Evolutionary conservation across 2,113 vertebrate genomes (phyloP), one percentile per base, ranked within the genome.

Genomic region (Planiliza haematocheilus): DNA sequence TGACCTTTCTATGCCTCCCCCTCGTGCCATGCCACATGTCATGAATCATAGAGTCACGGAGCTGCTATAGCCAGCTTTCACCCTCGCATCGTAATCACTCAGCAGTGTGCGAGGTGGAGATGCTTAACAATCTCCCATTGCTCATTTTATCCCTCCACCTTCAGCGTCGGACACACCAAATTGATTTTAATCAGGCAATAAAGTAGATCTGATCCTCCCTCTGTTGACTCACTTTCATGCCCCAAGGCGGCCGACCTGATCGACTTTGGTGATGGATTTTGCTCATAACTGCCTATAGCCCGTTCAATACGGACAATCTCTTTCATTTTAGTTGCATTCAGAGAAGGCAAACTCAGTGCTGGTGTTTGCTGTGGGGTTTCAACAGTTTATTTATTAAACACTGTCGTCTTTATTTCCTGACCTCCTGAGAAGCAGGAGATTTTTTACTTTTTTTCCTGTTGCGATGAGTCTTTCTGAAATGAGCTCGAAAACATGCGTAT

Each of bases 151-250:
- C 58, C 42, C 63, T 81, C 59, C 77, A 84, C 85, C 82, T 74
- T 79, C 69, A 82, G 63, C 75, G 58, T 68, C 36, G 59, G 81
- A 84, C 83, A 85, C 72, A 88, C 62, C 73, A 90, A 88, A 92
- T 90, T 84, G 89, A 91, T 92, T 90, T 89, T 86, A 89, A 91
- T 90, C 84, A 87, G 87, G 82, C 82, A 72, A 68, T 80, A 83
- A 88, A 86, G 69, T 18, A 79, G 82, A 88, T 86, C 70, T 45
- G 78, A 88, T 87, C 78, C 86, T 87, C 81, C 74, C 73, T 72
- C 67, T 83, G 82, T 86, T 88, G 78, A 89, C 84, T 89, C 80
- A 79, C 85, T 90, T 87, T 88, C 85, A 83, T 78, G 86, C 86
- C 86, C 86, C 83, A 38, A 79, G 84, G 87, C 80, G 85, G 78